Conservation (phyloP, 2,113 vertebrate species). For the Rhegmatorhina hoffmannsi region DNA sequence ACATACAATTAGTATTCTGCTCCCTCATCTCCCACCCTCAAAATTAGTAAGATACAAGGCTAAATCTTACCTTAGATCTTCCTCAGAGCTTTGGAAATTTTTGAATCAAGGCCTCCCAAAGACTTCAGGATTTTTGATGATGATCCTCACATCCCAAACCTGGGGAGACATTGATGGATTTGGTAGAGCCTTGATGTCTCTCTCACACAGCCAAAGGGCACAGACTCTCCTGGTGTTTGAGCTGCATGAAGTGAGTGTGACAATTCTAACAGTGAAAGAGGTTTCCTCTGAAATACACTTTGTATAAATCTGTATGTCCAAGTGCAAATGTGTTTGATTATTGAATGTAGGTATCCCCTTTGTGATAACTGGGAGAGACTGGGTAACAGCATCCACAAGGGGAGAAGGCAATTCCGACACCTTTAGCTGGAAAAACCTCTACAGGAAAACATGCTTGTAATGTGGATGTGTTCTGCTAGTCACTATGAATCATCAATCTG, state of each 20-base stretch:
- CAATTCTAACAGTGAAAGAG: background rate
- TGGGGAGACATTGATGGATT: background rate
- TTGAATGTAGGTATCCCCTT: background rate
- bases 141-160: fast-evolving
- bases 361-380: background rate
- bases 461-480: background rate
- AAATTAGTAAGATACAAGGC: background rate
- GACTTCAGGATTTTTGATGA: background rate
- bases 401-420: background rate
- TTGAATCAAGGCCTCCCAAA: background rate
- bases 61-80: background rate
- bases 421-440: background rate
- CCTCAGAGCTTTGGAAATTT: background rate
- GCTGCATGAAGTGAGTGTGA: background rate
- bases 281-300: background rate
- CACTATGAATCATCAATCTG: background rate
- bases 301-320: background rate
- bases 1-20: background rate
- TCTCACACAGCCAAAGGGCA: background rate
- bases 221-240: background rate
- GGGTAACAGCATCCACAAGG: background rate
- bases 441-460: background rate
- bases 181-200: background rate
- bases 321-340: background rate
- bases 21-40: background rate